Percentiles rank a stretch among this genome's conserved stretches.
These are phyloP conservation scores for Agrotis puta DNA, from an alignment of 2,888 invertebrate species.

Conservation along the genomic window DNA sequence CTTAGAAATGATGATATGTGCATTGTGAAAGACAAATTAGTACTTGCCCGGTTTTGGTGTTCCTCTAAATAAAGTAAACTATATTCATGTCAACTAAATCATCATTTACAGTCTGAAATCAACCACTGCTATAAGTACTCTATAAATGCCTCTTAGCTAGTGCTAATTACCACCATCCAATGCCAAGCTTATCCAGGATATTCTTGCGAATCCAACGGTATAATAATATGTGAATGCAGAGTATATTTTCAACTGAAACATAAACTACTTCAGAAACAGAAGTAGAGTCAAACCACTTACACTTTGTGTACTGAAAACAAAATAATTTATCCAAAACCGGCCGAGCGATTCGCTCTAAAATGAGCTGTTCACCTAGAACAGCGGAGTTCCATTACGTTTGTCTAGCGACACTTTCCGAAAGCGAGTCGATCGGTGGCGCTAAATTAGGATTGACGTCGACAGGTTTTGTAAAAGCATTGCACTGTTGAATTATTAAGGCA, in stretches of 20 bases:
- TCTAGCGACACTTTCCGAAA: conserved; percentile 89
- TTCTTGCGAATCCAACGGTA: too few relatives aligned
- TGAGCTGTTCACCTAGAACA: conserved; percentile 77
- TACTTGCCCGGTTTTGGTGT: too few relatives aligned
- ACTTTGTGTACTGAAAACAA: conserved; percentile 35
- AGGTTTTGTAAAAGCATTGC: conserved; percentile 91
- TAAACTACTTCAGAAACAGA: conserved; percentile 15
- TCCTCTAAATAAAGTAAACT: background rate
- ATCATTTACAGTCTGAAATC: background rate
- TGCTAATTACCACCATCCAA: too few relatives aligned
- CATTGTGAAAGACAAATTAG: too few relatives aligned
- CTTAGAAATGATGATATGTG: too few relatives aligned
- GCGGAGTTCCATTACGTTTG: conserved; percentile 88
- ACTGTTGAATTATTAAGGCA: conserved; percentile 91
- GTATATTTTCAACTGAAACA: too few relatives aligned
- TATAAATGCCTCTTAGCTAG: too few relatives aligned
- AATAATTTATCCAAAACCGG: conserved; percentile 58
- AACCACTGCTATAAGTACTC: too few relatives aligned
- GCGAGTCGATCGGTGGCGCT: conserved; percentile 86
- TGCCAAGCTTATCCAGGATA: too few relatives aligned
- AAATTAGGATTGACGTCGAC: conserved; percentile 91
- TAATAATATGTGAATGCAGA: too few relatives aligned
- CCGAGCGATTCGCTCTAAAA: conserved; percentile 62
- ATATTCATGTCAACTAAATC: background rate
- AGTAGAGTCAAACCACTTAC: conserved; percentile 43